Evolutionary conservation across 1,140 invertebrate genomes (phyloP), one percentile per base, ranked within the genome.

Genomic region (Lerema accius): DNA sequence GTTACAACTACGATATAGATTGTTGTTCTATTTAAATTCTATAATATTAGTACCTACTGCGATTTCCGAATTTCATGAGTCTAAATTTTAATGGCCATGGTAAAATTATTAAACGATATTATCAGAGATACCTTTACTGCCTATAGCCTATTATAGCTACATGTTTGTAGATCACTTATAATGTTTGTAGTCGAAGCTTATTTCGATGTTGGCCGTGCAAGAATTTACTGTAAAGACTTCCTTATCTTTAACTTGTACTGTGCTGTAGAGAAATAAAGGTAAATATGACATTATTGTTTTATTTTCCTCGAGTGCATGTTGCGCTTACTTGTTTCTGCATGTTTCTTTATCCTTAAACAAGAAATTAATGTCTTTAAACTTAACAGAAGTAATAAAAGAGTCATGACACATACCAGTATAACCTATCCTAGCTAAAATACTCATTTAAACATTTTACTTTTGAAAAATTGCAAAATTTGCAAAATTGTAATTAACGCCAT

Each of bases 201-300:
- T 59, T 59, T 59, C 55, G 60, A 70, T 76, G 69, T 82, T 76
- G 69, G 72, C 58, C 62, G 46, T 71, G 71, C 67, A 73, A 73
- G 61, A 75, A 73, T 83, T 84, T 82, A 82, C 77, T 85, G 71
- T 80, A 77, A 78, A 78, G 73, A 60, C 56, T 79, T 80, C 81
- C 71, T 69, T 82, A 79, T 77, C 63, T 80, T 73, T 77, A 74
- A 61, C 28, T 60, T 78, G 79, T 81, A 78, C 66, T 78, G 73
- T 78, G 74, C 76, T 84, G 84, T 88, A 86, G 84, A 60, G 63
- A 84, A 82, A 83, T 83, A 80, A 83, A 83, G 61, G 67, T 82
- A 64, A 70, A 74, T 63, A 71, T 75, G 69, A 76, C 60, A 67
- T 69, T 40, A 59, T 81, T 80, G 80, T 84, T 86, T 84, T 67